Percentiles rank a stretch among this genome's conserved stretches.
Evolutionary conservation across 2,888 invertebrate species (phyloP).

Genomic region (Galerucella pusilla): DNA sequence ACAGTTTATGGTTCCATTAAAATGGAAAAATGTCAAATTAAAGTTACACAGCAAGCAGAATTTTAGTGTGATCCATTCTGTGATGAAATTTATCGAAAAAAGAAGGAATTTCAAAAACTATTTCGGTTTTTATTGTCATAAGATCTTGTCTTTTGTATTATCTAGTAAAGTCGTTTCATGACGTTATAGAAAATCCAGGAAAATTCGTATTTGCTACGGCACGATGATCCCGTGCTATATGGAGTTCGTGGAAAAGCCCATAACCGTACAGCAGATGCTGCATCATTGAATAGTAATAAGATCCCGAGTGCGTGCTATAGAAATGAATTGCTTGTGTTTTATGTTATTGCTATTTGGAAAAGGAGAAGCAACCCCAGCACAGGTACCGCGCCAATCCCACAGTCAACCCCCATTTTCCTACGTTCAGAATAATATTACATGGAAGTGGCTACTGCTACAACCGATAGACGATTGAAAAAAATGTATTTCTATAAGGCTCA

Average conservation of each 20-base stretch:
- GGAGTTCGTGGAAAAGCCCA: constrained; percentile 54
- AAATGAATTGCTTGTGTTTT: constrained; percentile 63
- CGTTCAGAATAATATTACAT: constrained; percentile 8
- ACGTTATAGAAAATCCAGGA: constrained; percentile 50
- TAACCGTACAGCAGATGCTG: constrained; percentile 61
- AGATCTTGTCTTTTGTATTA: constrained; percentile 24
- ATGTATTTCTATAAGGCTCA: too few relatives aligned
- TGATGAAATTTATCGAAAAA: background rate
- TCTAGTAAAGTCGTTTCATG: constrained; percentile 26
- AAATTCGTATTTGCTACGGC: constrained; percentile 48
- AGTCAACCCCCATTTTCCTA: constrained; percentile 34
- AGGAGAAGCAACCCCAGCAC: constrained; percentile 40
- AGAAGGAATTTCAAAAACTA: background rate
- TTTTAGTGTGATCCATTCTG: too few relatives aligned
- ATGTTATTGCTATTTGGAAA: constrained; percentile 57
- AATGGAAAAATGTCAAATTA: too few relatives aligned
- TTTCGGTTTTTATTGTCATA: constrained; percentile 20
- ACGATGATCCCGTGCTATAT: constrained; percentile 51
- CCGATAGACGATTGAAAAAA: background rate
- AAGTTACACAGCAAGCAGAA: too few relatives aligned
- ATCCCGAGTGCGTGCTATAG: constrained; percentile 62
- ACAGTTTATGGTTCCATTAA: too few relatives aligned
- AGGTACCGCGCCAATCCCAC: constrained; percentile 55
- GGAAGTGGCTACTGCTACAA: constrained; percentile 29
- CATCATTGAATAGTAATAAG: constrained; percentile 67